Conservation (phyloP, 1,140 invertebrate species). For the Drosophila quadrilineata region DNA sequence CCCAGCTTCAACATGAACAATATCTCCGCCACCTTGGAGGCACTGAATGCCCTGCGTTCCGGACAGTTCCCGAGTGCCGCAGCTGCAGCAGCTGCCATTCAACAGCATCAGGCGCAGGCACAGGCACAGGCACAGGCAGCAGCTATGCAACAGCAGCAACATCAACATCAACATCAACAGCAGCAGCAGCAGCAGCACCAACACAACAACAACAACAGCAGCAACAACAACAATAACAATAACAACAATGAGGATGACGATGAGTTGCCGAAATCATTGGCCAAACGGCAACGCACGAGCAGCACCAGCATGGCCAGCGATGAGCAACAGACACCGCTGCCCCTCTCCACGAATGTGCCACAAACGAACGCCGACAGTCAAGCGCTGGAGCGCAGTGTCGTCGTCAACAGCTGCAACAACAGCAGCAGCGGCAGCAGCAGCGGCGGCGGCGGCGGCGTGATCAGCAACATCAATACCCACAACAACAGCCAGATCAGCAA, state of each 20-base stretch:
- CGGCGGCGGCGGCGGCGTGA: neutral
- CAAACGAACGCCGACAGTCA: conserved; percentile 35
- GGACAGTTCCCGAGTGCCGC: conserved; percentile 72
- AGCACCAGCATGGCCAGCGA: conserved; percentile 53
- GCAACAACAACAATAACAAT: conserved; percentile 49
- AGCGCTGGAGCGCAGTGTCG: conserved; percentile 45
- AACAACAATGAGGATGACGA: conserved; percentile 63
- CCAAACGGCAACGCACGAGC: conserved; percentile 69
- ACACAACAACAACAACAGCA: conserved; percentile 50
- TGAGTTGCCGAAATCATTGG: conserved; percentile 46
- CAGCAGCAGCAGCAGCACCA: conserved; percentile 58
- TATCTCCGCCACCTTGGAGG: conserved; percentile 78
- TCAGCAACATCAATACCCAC: no score
- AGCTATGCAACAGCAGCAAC: conserved; percentile 36
- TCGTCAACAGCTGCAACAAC: neutral
- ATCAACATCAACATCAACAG: no score
- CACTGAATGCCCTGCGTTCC: conserved; percentile 69
- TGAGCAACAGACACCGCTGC: conserved; percentile 37
- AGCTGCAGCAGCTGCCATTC: conserved; percentile 70
- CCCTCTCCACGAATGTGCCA: conserved; percentile 15
- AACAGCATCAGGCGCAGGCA: conserved; percentile 69
- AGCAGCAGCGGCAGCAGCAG: neutral
- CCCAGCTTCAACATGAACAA: conserved; percentile 77
- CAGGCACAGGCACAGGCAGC: conserved; percentile 51
- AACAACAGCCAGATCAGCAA: no score